Conservation (phyloP, 2,797 vertebrate species). For the Tarsius wallacei region DNA sequence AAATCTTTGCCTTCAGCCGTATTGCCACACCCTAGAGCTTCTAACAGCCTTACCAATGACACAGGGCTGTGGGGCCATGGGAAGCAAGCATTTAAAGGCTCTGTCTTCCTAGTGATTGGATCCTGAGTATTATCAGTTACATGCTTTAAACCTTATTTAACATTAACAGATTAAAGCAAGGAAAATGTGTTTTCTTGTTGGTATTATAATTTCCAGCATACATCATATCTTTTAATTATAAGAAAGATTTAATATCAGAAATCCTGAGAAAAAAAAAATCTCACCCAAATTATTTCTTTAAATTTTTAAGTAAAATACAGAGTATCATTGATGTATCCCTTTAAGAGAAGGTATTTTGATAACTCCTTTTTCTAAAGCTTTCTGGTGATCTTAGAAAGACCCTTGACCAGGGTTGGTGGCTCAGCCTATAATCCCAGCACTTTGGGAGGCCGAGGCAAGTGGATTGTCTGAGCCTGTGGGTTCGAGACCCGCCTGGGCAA, state of each 20-base stretch:
- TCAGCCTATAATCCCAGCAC: no score
- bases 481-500: no score
- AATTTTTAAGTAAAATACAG: slow-evolving; percentile 29
- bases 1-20: background rate
- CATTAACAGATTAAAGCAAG: slow-evolving; percentile 42
- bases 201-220: slow-evolving; percentile 27
- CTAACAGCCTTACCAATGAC: background rate
- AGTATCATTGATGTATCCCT: slow-evolving; percentile 12
- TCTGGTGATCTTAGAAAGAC: slow-evolving; percentile 37
- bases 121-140: slow-evolving; percentile 12
- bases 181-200: slow-evolving; percentile 22
- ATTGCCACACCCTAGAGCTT: background rate
- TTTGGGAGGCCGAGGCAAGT: no score
- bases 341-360: slow-evolving; percentile 36
- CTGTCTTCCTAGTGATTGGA: slow-evolving; percentile 7
- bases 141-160: slow-evolving; percentile 54
- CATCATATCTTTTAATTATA: slow-evolving; percentile 55
- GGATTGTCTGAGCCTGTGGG: no score
- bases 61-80: background rate
- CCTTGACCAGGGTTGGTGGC: no score
- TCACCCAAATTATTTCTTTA: slow-evolving; percentile 26
- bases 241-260: slow-evolving; percentile 27
- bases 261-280: slow-evolving; percentile 15
- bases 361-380: slow-evolving; percentile 48
- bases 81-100: slow-evolving; percentile 1